These are phyloP conservation scores for Diadumene lineata DNA, from an alignment of 92 coral and sea anemone species.

Conservation along the genomic window DNA sequence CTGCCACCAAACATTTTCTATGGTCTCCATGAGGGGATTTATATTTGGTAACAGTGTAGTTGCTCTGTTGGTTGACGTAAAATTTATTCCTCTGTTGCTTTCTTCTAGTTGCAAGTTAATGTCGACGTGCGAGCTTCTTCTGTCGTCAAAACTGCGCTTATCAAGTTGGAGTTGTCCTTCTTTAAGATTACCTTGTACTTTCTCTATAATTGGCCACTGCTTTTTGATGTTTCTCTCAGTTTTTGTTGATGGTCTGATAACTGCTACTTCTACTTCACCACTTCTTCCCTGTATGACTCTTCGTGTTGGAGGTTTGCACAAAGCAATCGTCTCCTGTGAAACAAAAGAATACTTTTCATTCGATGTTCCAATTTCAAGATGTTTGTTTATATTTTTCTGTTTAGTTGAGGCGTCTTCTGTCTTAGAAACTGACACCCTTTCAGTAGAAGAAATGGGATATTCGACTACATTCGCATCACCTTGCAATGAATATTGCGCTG, in stretches of 20 bases:
- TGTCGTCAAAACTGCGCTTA: not conserved
- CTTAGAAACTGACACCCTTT: no score
- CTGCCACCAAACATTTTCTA: no score
- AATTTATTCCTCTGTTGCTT: not conserved
- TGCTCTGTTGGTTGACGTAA: not conserved
- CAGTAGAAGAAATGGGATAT: no score
- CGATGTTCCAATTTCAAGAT: no score
- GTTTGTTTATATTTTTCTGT: no score
- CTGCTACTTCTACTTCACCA: not conserved
- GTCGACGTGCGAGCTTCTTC: not conserved
- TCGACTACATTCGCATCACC: no score
- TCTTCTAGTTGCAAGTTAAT: not conserved
- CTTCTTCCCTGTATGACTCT: not conserved
- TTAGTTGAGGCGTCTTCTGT: no score
- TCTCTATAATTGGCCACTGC: not conserved
- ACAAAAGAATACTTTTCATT: no score
- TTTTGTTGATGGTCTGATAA: not conserved
- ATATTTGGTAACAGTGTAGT: no score
- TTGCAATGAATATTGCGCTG: no score
- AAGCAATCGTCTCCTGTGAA: no score
- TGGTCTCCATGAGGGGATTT: no score
- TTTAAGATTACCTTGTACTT: not conserved
- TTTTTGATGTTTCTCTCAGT: not conserved
- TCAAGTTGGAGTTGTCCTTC: not conserved
- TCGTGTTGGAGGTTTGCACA: not conserved